Conservation (phyloP, 2,888 invertebrate genomes). For the Sarcophaga subvicina region DNA sequence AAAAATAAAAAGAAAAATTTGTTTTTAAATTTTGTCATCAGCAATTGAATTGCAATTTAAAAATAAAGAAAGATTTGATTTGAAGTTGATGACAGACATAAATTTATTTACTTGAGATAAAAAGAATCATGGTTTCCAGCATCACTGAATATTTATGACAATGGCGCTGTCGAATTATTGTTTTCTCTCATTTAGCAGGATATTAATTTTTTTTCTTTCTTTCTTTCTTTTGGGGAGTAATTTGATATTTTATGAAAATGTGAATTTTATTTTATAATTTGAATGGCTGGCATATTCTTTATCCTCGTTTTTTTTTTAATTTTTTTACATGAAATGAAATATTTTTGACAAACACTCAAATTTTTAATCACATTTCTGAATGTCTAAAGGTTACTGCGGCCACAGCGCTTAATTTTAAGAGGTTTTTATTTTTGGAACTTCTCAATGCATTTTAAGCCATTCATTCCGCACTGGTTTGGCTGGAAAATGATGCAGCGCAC, state of each 20-base stretch:
- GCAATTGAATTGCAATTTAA: conserved; percentile 18
- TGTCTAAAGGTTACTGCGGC: no score
- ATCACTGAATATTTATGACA: conserved; percentile 59
- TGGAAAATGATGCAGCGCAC: no score
- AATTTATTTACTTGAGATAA: conserved; percentile 26
- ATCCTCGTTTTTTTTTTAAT: not conserved
- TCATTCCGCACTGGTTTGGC: no score
- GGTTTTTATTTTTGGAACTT: no score
- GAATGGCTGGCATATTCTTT: conserved; percentile 32
- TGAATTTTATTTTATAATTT: conserved; percentile 37
- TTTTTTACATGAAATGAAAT: conserved; percentile 12
- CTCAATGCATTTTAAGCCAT: no score
- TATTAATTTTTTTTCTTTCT: conserved; percentile 31
- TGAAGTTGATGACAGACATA: conserved; percentile 46
- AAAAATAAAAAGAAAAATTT: not conserved
- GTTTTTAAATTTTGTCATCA: conserved; percentile 16
- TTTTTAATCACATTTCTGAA: no score
- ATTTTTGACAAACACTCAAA: not conserved
- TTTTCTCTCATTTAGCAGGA: conserved; percentile 51
- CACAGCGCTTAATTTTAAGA: no score
- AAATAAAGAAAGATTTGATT: not conserved
- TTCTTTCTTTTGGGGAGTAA: conserved; percentile 12
- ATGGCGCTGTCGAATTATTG: conserved; percentile 56
- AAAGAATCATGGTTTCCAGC: not conserved
- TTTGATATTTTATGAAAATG: conserved; percentile 64